Conservation (phyloP, 2,797 vertebrate genomes). For the Sebastes cheni region DNA sequence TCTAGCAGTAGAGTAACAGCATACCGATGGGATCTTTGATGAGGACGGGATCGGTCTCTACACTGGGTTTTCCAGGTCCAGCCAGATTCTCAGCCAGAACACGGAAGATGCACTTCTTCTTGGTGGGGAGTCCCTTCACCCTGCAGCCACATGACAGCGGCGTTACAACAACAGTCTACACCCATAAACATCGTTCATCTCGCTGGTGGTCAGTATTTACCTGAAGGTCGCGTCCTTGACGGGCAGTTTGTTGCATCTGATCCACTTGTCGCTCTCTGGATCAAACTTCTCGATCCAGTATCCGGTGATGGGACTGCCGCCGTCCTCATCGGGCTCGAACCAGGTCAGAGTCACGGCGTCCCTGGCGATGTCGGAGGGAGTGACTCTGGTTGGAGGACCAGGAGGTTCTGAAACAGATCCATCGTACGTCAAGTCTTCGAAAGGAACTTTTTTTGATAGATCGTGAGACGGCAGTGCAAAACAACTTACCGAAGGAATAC, state of each 20-base stretch:
- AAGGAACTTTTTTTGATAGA: background rate
- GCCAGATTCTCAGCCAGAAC: slow-evolving; percentile 98
- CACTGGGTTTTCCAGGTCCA: slow-evolving; percentile 94
- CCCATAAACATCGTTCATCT: background rate
- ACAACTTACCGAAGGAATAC: slow-evolving; percentile 90
- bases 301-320: slow-evolving; percentile 95
- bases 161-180: background rate
- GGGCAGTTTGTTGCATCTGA: slow-evolving; percentile 96
- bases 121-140: slow-evolving; percentile 94
- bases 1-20: too few species aligned
- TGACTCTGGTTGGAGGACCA: slow-evolving; percentile 90
- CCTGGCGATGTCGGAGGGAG: slow-evolving; percentile 91
- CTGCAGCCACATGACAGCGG: slow-evolving; percentile 66
- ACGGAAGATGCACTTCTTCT: slow-evolving; percentile 96
- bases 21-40: slow-evolving; percentile 97
- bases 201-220: slow-evolving; percentile 66
- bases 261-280: slow-evolving; percentile 95
- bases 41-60: slow-evolving; percentile 91
- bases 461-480: background rate
- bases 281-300: slow-evolving; percentile 99
- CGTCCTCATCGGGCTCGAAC: slow-evolving; percentile 97
- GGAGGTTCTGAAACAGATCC: slow-evolving; percentile 86
- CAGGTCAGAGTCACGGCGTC: slow-evolving; percentile 94
- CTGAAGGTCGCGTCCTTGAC: slow-evolving; percentile 92
- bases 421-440: background rate